Conservation (phyloP, 2,113 vertebrate species). For the Ovis canadensis region DNA sequence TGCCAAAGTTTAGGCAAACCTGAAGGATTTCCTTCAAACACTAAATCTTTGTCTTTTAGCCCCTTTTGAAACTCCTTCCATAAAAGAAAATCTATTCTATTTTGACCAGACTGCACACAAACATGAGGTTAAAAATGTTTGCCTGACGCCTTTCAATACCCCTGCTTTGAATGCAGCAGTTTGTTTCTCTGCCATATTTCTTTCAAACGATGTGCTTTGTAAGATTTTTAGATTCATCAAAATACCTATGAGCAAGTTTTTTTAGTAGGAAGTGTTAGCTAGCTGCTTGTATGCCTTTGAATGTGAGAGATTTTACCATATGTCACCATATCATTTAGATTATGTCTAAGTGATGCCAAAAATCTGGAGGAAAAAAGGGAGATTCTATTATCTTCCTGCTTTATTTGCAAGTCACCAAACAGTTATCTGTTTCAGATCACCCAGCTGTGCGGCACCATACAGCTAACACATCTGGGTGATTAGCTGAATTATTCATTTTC, state of each 20-base stretch:
- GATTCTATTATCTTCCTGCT: conserved; percentile 38
- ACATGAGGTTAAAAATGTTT: conserved; percentile 40
- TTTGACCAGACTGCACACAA: neutral
- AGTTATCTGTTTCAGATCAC: conserved; percentile 6
- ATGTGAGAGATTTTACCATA: conserved; percentile 56
- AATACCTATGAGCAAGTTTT: conserved; percentile 60
- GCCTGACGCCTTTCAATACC: conserved; percentile 21
- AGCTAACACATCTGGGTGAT: conserved; percentile 49
- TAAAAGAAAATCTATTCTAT: conserved; percentile 46
- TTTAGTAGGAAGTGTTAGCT: conserved; percentile 62
- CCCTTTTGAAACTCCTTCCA: conserved; percentile 42
- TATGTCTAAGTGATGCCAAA: conserved; percentile 46
- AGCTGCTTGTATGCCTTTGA: conserved; percentile 50
- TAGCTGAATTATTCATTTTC: conserved; percentile 38
- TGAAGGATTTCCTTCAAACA: conserved; percentile 11
- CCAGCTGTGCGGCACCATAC: conserved; percentile 22
- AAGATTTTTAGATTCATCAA: conserved; percentile 52
- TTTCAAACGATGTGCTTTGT: conserved; percentile 44
- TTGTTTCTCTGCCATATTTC: conserved; percentile 42
- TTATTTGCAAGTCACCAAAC: conserved; percentile 42
- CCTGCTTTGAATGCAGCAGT: conserved; percentile 8
- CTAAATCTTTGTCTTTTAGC: conserved; percentile 49
- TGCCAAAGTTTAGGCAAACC: conserved; percentile 34
- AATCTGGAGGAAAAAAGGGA: neutral
- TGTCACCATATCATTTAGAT: conserved; percentile 60